Conservation (phyloP, 2,888 invertebrate species). For the Glyphotaelius pellucidus region DNA sequence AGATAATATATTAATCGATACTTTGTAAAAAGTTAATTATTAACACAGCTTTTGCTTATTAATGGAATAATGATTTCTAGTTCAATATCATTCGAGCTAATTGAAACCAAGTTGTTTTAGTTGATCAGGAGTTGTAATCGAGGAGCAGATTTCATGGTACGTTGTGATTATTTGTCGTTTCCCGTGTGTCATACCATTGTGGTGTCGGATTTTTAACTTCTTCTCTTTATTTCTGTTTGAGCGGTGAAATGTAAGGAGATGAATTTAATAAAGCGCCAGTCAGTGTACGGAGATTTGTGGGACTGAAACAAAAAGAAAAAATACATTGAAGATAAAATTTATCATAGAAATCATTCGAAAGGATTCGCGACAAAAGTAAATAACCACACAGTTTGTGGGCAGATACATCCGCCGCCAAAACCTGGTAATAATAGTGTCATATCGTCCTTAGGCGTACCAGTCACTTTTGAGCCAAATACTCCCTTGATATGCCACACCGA, state of each 20-base stretch:
- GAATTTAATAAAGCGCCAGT: neutral
- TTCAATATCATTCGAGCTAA: neutral
- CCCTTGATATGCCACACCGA: too few species aligned
- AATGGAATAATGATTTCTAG: neutral
- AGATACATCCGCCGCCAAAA: too few species aligned
- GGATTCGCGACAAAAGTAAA: too few species aligned
- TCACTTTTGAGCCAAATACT: too few species aligned
- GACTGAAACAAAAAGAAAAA: conserved; percentile 21
- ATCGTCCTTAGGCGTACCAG: too few species aligned
- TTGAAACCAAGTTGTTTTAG: neutral
- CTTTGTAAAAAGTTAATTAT: neutral
- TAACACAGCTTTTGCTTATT: neutral
- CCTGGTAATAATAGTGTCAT: too few species aligned
- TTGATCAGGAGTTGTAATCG: neutral
- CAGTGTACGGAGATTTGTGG: conserved; percentile 7
- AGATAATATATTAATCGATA: neutral
- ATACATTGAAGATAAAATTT: neutral
- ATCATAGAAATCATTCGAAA: too few species aligned
- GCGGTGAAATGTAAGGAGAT: neutral
- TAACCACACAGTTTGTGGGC: too few species aligned
- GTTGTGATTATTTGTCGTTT: conserved; percentile 11
- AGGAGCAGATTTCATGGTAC: conserved; percentile 17
- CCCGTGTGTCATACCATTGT: conserved; percentile 47
- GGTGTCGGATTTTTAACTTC: neutral
- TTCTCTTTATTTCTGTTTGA: conserved; percentile 17